Evolutionary conservation across 2,113 vertebrate genomes (phyloP).

Genomic region (Sebastes fasciatus): DNA sequence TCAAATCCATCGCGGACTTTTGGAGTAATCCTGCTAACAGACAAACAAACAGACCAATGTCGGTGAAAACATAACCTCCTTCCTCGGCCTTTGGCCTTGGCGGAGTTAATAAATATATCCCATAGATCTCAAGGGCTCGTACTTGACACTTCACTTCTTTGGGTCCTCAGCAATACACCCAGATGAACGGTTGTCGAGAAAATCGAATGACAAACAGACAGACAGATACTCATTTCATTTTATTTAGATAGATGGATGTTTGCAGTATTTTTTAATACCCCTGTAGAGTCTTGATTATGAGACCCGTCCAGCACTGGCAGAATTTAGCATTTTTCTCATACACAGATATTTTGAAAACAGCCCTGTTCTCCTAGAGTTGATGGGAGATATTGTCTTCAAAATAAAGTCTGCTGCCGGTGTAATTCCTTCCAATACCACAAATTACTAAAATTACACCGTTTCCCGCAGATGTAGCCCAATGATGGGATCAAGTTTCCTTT

Average conservation of each 20-base stretch:
- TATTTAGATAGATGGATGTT: neutral
- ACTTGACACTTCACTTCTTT: too few relatives aligned
- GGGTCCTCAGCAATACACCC: too few relatives aligned
- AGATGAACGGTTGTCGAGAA: too few relatives aligned
- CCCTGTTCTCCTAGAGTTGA: neutral
- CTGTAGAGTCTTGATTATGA: neutral
- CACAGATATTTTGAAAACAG: neutral
- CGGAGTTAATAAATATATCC: too few relatives aligned
- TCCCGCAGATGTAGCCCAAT: constrained; percentile 46
- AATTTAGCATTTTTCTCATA: neutral
- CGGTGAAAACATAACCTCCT: too few relatives aligned
- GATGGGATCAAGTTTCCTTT: constrained; percentile 20
- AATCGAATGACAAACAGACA: too few relatives aligned
- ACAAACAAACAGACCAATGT: too few relatives aligned
- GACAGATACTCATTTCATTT: too few relatives aligned
- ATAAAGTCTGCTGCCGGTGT: neutral
- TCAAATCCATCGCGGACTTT: too few relatives aligned
- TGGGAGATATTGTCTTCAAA: neutral
- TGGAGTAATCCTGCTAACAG: too few relatives aligned
- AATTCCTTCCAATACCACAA: constrained; percentile 31
- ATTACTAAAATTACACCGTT: constrained; percentile 17
- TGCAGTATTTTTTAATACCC: neutral
- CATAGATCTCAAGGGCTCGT: too few relatives aligned
- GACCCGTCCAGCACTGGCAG: neutral
- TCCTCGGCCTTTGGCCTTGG: too few relatives aligned